These are phyloP conservation scores for Cercopithecus petaurista DNA, from an alignment of 2,797 vertebrate species.

Conservation along the genomic window DNA sequence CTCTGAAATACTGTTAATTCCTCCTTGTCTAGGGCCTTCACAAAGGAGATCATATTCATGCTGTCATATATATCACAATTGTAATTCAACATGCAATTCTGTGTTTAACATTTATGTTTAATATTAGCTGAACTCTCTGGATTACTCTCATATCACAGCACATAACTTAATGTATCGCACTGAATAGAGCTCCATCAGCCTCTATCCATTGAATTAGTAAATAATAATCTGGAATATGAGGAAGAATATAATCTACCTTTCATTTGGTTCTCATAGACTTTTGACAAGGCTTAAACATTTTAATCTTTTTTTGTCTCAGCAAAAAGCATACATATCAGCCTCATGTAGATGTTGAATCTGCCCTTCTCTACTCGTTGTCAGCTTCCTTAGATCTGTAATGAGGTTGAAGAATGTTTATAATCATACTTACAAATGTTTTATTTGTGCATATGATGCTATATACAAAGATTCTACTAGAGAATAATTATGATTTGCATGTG, in stretches of 20 bases:
- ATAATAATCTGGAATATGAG: background rate
- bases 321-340: background rate
- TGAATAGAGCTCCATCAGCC: background rate
- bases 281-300: background rate
- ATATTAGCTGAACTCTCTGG: background rate
- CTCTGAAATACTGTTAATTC: background rate
- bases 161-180: background rate
- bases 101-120: background rate
- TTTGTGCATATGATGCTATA: background rate
- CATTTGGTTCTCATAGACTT: background rate
- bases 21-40: background rate
- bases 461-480: conserved; percentile 22
- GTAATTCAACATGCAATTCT: background rate
- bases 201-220: background rate
- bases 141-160: background rate
- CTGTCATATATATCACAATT: background rate
- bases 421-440: background rate
- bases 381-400: background rate
- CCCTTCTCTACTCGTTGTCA: background rate
- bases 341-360: background rate
- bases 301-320: background rate
- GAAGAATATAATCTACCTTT: background rate
- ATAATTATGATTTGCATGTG: background rate
- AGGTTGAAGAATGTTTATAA: background rate
- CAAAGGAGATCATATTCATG: background rate